These are phyloP conservation scores for Eulimnadia texana DNA, from an alignment of 1,140 invertebrate genomes.

Conservation along the genomic window DNA sequence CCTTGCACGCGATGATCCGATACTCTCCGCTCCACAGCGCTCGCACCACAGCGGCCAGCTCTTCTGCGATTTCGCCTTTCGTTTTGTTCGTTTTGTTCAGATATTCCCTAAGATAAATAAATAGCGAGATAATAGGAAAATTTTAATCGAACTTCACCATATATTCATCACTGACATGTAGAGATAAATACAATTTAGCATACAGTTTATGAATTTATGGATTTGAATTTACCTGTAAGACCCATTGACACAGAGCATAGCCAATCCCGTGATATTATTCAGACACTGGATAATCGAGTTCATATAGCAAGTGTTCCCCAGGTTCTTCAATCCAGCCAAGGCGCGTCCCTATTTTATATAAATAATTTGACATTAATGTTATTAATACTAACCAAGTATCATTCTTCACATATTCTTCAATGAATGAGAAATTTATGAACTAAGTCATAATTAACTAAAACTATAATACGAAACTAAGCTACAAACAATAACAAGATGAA, in stretches of 20 bases:
- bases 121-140: no score
- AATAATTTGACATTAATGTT: not conserved
- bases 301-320: slow-evolving; percentile 42
- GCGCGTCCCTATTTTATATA: slow-evolving; percentile 11
- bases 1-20: slow-evolving; percentile 57
- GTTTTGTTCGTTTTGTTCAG: slow-evolving; percentile 31
- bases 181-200: no score
- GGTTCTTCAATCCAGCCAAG: slow-evolving; percentile 36
- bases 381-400: no score
- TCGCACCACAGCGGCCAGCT: slow-evolving; percentile 56
- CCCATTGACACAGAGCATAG: slow-evolving; percentile 52
- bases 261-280: slow-evolving; percentile 53
- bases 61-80: slow-evolving; percentile 51
- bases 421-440: not conserved
- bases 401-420: slow-evolving; percentile 3
- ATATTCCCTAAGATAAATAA: not conserved
- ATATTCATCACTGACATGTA: no score
- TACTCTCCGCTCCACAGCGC: slow-evolving; percentile 58
- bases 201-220: not conserved
- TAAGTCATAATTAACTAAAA: no score
- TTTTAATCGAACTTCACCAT: slow-evolving; percentile 3
- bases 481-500: no score
- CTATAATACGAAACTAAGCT: no score
- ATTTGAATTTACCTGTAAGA: slow-evolving; percentile 32
- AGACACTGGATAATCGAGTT: slow-evolving; percentile 52